A percentile compares a stretch with the other conserved stretches of the same genome.
Evolutionary conservation across 2,797 vertebrate genomes (phyloP).

Genomic region (Sphaeramia orbicularis): DNA sequence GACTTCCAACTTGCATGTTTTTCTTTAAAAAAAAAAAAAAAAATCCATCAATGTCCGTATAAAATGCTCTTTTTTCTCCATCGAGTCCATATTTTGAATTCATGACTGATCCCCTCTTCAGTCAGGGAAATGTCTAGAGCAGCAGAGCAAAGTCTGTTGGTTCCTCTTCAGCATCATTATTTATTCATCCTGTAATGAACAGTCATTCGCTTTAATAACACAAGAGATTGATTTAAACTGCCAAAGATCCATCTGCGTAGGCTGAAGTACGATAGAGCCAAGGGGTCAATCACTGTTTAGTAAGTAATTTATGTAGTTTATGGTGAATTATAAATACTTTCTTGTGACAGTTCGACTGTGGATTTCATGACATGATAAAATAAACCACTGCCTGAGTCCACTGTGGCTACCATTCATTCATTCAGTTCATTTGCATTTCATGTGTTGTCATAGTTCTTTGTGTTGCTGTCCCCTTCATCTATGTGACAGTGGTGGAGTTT

Average conservation of each 20-base stretch:
- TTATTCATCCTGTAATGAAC: neutral
- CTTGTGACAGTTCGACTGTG: neutral
- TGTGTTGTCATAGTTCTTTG: conserved; percentile 12
- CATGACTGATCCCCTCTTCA: conserved; percentile 22
- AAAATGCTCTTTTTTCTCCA: conserved; percentile 56
- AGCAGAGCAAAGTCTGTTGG: conserved; percentile 12
- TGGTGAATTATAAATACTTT: neutral
- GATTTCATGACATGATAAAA: conserved; percentile 19
- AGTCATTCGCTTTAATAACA: neutral
- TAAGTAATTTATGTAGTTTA: neutral
- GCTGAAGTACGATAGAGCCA: neutral
- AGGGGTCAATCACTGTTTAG: neutral
- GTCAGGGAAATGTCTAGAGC: conserved; percentile 13
- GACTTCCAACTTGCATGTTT: conserved; percentile 19
- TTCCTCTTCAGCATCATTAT: conserved; percentile 10
- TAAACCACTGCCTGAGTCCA: conserved; percentile 54
- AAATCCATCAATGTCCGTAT: conserved; percentile 60
- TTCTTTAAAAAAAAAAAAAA: conserved; percentile 37
- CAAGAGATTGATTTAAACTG: neutral
- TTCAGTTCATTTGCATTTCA: conserved; percentile 37
- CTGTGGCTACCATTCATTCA: conserved; percentile 15
- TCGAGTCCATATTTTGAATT: conserved; percentile 49
- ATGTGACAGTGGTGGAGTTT: conserved; percentile 88
- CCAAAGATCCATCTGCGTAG: neutral
- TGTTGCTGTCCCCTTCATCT: conserved; percentile 32